Conservation (phyloP, 2,113 vertebrate genomes). For the Gambusia affinis region DNA sequence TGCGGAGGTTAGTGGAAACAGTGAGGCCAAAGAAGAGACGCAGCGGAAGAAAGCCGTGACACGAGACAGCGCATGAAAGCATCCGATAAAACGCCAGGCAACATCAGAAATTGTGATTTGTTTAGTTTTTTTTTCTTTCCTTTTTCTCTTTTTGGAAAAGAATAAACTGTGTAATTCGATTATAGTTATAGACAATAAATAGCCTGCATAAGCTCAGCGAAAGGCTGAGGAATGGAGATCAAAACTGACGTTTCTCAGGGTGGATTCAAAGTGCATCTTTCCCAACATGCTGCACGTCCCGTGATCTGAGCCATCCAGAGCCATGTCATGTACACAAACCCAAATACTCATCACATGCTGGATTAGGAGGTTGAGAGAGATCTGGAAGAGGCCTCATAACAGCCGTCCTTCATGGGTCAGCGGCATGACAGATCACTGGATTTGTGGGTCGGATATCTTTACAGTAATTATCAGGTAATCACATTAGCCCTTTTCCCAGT, state of each 20-base stretch:
- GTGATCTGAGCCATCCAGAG: slow-evolving; percentile 48
- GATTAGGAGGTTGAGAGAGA: slow-evolving; percentile 24
- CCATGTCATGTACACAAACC: slow-evolving; percentile 22
- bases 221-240: slow-evolving; percentile 7
- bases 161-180: background rate
- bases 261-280: slow-evolving; percentile 45
- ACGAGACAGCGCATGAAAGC: background rate
- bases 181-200: background rate
- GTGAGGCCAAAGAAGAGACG: background rate
- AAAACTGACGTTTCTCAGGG: slow-evolving; percentile 25
- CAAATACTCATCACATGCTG: slow-evolving; percentile 41
- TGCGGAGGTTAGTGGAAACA: slow-evolving; percentile 23
- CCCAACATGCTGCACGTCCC: slow-evolving; percentile 29
- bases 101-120: too few species aligned
- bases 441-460: background rate
- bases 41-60: slow-evolving; percentile 8
- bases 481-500: background rate
- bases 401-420: slow-evolving; percentile 19
- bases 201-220: background rate
- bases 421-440: background rate
- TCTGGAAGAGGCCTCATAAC: slow-evolving; percentile 4
- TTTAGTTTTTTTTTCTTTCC: background rate
- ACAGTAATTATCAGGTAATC: background rate
- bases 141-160: background rate
- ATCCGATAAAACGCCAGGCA: background rate